Conservation (phyloP, 1,140 invertebrate genomes). For the Gryon sp. region DNA sequence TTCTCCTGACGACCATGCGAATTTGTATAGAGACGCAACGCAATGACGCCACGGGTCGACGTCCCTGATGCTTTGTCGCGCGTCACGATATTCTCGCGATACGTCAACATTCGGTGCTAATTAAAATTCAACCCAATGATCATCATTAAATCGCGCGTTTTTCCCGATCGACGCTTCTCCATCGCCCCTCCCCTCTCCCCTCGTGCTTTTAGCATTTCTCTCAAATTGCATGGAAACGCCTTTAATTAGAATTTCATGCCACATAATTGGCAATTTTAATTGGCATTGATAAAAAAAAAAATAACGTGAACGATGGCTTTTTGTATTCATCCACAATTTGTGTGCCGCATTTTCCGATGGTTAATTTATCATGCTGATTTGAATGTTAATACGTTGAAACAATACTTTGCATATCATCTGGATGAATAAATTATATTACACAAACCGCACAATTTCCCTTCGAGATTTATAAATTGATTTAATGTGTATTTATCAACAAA, state of each 20-base stretch:
- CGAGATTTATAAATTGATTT: too few species aligned
- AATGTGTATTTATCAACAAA: too few species aligned
- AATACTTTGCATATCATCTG: too few species aligned
- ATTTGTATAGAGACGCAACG: conserved; percentile 50
- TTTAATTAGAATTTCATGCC: conserved; percentile 15
- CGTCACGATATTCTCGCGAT: conserved; percentile 26
- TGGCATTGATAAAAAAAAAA: not conserved
- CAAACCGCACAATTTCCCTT: too few species aligned
- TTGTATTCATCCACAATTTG: too few species aligned
- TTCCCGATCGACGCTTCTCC: not conserved
- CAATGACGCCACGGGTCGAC: conserved; percentile 36
- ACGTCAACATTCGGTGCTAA: conserved; percentile 30
- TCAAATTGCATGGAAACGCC: conserved; percentile 1
- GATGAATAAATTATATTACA: too few species aligned
- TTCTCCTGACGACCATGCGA: conserved; percentile 26
- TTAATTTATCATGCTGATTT: too few species aligned
- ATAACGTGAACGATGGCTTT: too few species aligned
- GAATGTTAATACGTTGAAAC: too few species aligned
- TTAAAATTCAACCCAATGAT: conserved; percentile 27
- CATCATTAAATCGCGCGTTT: conserved; percentile 15
- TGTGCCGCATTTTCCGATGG: too few species aligned
- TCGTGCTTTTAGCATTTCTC: not conserved
- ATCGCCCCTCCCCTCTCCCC: not conserved
- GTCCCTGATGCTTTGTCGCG: conserved; percentile 35
- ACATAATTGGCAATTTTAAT: conserved; percentile 7